Base-by-base conservation (phyloP, 2,888 invertebrate genomes). In the Drosophila parthenogenetica region DNA sequence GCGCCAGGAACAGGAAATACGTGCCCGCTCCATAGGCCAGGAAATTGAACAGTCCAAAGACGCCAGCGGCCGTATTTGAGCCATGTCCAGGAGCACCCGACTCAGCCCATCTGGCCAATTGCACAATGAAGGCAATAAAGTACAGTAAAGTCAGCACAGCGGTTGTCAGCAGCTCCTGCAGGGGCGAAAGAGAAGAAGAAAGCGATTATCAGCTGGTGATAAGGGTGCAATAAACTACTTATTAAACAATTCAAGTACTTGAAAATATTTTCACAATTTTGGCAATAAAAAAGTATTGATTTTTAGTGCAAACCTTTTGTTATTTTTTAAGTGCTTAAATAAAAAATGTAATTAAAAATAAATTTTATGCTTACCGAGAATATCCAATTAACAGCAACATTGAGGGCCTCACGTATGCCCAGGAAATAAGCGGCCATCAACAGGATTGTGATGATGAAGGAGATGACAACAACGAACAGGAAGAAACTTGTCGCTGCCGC, bases 21-120 rank as follows among this genome's bases (percentile, higher is more conserved):
- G 96, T 93, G 77, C 96, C 96, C 69, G 94, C 95, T 37, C 94
- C 96, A 89, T 97, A 98, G 22, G 95, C 96, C 58, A 95, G 84
- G 48, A 96, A 95, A 92, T 97, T 97, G 92, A 97, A 94, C 42
- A 97, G 91, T 64, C 96, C 97, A 90, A 97, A 97, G 93, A 97
- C 96, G 90, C 96, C 97, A 70, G 96, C 97, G 13, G 96, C 94
- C 54, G 96, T 94, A 89, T 96, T 96, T 43, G 94, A 92, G 32
- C 93, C 94, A 14, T 92, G 91, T 8, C 82, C 89, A 4, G 0
- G 2, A 0, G 3, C 32, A 3, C 17, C 3, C 48, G 69, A 77
- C 5, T 93, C 92, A 3, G 94, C 91, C 93, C 95, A 94, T 17
- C 93, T 93, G 0, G 95, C 94, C 79, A 98, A 93, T 90, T 97